Evolutionary conservation across 2,113 vertebrate species (phyloP), one percentile per base, ranked within the genome.

Genomic region (Callocephalon fimbriatum): DNA sequence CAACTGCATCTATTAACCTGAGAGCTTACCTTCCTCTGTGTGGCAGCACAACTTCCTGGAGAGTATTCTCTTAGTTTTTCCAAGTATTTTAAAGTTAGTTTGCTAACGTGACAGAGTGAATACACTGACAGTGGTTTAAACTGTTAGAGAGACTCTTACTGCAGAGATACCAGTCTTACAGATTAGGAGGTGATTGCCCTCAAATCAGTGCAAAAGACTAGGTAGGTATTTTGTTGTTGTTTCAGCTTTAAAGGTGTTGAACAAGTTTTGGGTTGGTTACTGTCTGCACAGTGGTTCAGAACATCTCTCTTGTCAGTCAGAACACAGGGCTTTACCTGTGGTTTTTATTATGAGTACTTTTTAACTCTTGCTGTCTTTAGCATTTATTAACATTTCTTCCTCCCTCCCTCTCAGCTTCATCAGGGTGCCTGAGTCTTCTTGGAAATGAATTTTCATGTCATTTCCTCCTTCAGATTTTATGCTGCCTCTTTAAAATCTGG

Each of bases 31-130:
- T 47, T 84, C 37, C 94, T 68, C 12, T 0, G 2, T 62, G 67
- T 71, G 61, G 85, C 56, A 66, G 74, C 62, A 88, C 51, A 96
- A 93, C 93, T 97, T 90, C 37, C 65, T 63, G 59, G 83, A 62
- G 95, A 76, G 51, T 94, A 76, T 94, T n/a, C 62, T 66, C 53
- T 18, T 45, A 10, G 15, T 83, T 93, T 86, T 89, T 90, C 54
- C 14, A 54, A 73, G 74, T 68, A 63, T 40, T 23, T 81, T 7
- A 1, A 59, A 92, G 59, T 81, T 66, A 9, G 18, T 79, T 42
- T 84, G 58, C 84, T 95, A 6, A 25, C 10, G 14, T 89, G 79
- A 27, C 50, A n/a, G 11, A 14, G 21, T 53, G 76, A 68, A 38
- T 67, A 74, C 53, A 15, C 2, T 40, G 26, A 12, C 22, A 50